phyloP scores from a whole-genome alignment of 2,888 invertebrate genomes.

The Limulus polyphemus region DNA sequence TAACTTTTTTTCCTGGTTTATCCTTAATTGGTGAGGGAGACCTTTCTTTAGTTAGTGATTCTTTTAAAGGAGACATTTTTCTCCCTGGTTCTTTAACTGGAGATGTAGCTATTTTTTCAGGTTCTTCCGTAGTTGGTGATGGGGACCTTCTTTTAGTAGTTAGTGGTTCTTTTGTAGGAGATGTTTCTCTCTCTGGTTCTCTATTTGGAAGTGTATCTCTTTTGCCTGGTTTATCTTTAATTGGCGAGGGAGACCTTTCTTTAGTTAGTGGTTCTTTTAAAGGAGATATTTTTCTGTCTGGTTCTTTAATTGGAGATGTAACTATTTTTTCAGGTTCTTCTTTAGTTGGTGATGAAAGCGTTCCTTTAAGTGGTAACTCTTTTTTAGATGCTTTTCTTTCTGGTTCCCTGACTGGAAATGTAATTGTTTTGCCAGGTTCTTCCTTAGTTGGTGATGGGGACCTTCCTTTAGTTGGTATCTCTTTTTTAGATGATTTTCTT shows the following conservation, averaged over 20 bases:
- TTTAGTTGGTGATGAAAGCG: not conserved
- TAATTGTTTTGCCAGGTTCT: no score
- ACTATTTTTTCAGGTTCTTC: not conserved
- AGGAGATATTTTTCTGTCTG: not conserved
- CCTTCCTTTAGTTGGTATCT: not conserved
- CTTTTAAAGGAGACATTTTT: no score
- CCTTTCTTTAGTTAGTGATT: not conserved
- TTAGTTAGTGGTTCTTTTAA: not conserved
- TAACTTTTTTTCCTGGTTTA: not conserved
- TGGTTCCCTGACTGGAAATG: no score
- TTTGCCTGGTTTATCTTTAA: not conserved
- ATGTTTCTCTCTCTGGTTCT: not conserved
- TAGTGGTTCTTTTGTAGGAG: no score
- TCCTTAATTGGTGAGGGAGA: not conserved
- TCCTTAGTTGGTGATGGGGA: constrained; percentile 1
- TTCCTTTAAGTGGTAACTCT: no score
- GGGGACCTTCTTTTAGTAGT: not conserved
- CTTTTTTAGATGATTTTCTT: not conserved
- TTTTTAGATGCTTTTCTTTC: no score
- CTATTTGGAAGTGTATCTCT: not conserved
- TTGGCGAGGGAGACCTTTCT: not conserved
- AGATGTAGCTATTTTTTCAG: no score
- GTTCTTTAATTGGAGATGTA: not conserved
- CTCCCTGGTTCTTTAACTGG: no score
- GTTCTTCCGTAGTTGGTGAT: not conserved